A percentile compares a stretch with the other conserved stretches of the same genome.
Evolutionary conservation across 2,888 invertebrate species (phyloP).

Genomic region (Unio pictorum): DNA sequence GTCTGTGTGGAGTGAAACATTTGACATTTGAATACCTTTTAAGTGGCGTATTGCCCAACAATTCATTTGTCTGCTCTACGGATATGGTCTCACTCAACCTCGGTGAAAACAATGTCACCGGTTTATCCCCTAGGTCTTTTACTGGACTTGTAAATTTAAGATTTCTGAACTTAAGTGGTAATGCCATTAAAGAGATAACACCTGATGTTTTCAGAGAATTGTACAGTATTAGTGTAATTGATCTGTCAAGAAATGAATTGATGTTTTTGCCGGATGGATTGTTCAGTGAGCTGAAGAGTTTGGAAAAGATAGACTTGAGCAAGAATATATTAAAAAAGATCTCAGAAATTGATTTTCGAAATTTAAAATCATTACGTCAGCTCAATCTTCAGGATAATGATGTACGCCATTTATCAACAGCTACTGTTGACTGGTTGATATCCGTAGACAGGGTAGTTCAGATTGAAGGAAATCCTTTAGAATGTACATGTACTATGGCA

Average conservation of each 20-base stretch:
- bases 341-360: conserved; percentile 18
- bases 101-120: too few relatives aligned
- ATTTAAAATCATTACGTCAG: conserved; percentile 20
- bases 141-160: conserved; percentile 3
- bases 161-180: conserved; percentile 32
- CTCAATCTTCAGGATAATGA: conserved; percentile 36
- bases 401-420: conserved; percentile 3
- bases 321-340: conserved; percentile 36
- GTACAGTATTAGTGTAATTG: conserved; percentile 27
- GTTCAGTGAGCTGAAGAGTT: conserved; percentile 29
- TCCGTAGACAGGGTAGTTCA: conserved; percentile 22
- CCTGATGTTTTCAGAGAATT: conserved; percentile 29
- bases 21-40: too few relatives aligned
- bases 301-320: conserved; percentile 43
- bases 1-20: too few relatives aligned
- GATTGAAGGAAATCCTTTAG: conserved; percentile 51
- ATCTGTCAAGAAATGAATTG: conserved; percentile 42
- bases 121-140: too few relatives aligned
- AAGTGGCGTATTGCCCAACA: too few relatives aligned
- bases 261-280: conserved; percentile 29
- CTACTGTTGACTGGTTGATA: conserved; percentile 17
- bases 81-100: too few relatives aligned
- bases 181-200: conserved; percentile 30
- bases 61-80: too few relatives aligned
- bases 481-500: conserved; percentile 57